Evolutionary conservation across 2,797 vertebrate species (phyloP), one percentile per base, ranked within the genome.

Genomic region (Premnoplex brunnescens): DNA sequence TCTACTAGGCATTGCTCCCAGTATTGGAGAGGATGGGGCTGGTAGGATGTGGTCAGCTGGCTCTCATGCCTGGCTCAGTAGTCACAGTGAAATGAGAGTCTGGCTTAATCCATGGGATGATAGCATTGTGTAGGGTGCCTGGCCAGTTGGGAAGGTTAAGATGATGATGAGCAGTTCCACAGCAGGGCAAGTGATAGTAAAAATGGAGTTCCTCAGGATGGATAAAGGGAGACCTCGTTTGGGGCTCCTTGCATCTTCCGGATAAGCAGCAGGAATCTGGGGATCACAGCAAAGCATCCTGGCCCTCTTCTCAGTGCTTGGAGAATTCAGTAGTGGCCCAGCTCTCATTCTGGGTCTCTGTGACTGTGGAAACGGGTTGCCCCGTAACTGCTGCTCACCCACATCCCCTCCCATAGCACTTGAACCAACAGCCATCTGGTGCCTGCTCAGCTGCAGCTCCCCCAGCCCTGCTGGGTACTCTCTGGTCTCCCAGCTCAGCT

Each of bases 321-420:
- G 14, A 43, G 73, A 77, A 15, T 30, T 11, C 41, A 49, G 15
- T 17, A 32, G 26, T 54, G 46, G 36, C 17, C 19, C 32, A 75
- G 30, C 30, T 26, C 6, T 4, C 36, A 69, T 18, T 43, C 49
- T 89, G 56, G 12, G 22, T 71, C 30, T 32, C 63, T 0, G 1
- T 4, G 13, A 9, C 27, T 67, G 27, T 30, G 43, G n/a, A 54
- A 85, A n/a, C 28, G 14, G 19, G 21, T 28, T 88, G 14, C 7
- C 6, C 27, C 7, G 3, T 56, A 60, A 54, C 36, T 92, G 56
- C 41, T 1, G 2, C 51, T 77, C 27, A 19, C 13, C 43, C 12
- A 9, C n/a, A 64, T 32, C 14, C 2, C 22, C 6, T 14, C 4
- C 7, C 15, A 2, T 17, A 48, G 51, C 2, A 1, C 12, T 60